Percentiles rank a stretch among this genome's conserved stretches.
phyloP scores from a whole-genome alignment of 2,888 invertebrate genomes.

The Lampropteryx suffumata region DNA sequence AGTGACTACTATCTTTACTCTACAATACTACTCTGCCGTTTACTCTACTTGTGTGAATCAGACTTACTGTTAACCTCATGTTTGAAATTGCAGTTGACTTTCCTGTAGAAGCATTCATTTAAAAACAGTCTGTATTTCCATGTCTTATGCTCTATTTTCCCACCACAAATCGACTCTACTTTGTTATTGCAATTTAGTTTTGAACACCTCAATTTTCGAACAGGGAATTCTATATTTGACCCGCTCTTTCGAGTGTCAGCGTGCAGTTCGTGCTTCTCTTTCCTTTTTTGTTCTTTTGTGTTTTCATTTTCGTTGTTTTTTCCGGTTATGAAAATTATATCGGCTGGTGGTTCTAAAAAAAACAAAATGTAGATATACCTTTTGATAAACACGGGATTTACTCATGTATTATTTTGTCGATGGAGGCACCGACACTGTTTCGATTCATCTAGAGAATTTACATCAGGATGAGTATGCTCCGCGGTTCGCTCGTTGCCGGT shows the following conservation, averaged over 20 bases:
- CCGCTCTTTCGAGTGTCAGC: slow-evolving; percentile 16
- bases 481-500: too few species aligned
- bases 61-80: slow-evolving; percentile 61
- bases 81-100: slow-evolving; percentile 67
- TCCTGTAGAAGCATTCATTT: slow-evolving; percentile 67
- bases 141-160: slow-evolving; percentile 46
- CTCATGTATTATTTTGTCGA: too few species aligned
- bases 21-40: too few species aligned
- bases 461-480: too few species aligned
- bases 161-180: slow-evolving; percentile 54
- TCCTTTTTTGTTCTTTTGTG: slow-evolving; percentile 11
- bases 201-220: slow-evolving; percentile 45
- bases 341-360: slow-evolving; percentile 47
- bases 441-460: too few species aligned
- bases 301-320: slow-evolving; percentile 53
- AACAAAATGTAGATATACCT: neutral
- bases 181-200: slow-evolving; percentile 57
- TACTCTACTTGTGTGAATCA: too few species aligned
- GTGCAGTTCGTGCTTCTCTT: slow-evolving; percentile 21
- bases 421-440: too few species aligned
- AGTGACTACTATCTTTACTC: too few species aligned
- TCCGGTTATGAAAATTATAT: slow-evolving; percentile 56
- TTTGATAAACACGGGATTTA: too few species aligned
- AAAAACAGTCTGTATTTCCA: slow-evolving; percentile 59
- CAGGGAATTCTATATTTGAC: neutral